Percentiles rank a stretch among this genome's conserved stretches.
Conservation (phyloP, 2,113 vertebrate species). For the Rhabdornis inornatus region DNA sequence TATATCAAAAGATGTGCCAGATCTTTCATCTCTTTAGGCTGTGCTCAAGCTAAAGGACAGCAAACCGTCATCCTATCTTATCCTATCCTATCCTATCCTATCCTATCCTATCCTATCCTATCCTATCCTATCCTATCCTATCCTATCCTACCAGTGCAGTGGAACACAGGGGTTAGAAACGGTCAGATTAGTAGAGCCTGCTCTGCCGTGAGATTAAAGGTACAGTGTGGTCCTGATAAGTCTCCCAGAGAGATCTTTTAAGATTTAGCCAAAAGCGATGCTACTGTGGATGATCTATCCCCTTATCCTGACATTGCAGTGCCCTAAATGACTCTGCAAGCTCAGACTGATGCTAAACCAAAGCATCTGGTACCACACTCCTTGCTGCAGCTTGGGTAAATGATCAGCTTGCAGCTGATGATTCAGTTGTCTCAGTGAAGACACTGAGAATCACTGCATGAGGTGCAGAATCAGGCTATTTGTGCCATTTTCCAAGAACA, state of each 20-base stretch:
- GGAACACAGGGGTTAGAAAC: background rate
- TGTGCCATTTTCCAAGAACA: background rate
- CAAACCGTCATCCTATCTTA: background rate
- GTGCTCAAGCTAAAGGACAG: background rate
- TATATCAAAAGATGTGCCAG: background rate
- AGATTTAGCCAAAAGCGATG: background rate
- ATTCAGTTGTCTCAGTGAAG: background rate
- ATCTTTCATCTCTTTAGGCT: background rate
- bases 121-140: background rate
- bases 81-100: background rate
- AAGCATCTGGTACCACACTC: accelerated
- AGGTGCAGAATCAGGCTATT: background rate
- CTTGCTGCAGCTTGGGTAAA: background rate
- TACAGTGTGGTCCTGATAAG: background rate
- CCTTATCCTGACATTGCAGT: background rate
- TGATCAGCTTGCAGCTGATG: no score
- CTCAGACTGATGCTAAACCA: background rate
- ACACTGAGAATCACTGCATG: background rate
- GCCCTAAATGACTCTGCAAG: background rate
- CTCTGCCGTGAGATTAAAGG: background rate
- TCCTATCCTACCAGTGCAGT: background rate
- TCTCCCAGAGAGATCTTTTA: background rate
- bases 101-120: background rate
- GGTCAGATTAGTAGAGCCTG: background rate
- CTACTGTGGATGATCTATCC: background rate